Conservation (phyloP, 2,888 invertebrate genomes). For the Dexiosoma caninum region DNA sequence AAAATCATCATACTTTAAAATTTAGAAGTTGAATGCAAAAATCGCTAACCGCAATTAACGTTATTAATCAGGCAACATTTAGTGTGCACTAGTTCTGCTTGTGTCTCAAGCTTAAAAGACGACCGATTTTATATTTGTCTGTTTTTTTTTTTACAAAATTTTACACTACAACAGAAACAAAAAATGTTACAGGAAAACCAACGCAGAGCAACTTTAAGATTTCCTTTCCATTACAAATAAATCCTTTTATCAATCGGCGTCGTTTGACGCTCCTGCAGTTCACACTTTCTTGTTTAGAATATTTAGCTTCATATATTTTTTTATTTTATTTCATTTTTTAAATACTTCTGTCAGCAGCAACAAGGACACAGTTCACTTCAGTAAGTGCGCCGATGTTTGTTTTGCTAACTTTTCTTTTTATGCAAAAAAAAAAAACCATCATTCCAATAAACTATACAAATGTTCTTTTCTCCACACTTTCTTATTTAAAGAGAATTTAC, state of each 20-base stretch:
- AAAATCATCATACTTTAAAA: too few relatives aligned
- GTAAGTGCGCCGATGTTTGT: constrained; percentile 2
- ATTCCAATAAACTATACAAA: too few relatives aligned
- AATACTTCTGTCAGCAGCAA: constrained; percentile 9
- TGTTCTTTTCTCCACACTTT: not conserved
- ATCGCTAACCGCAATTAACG: too few relatives aligned
- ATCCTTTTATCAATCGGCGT: constrained; percentile 44
- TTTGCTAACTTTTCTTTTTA: constrained; percentile 17
- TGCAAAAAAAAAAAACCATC: too few relatives aligned
- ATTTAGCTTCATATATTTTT: not conserved
- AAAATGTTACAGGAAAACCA: not conserved
- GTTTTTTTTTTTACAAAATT: not conserved
- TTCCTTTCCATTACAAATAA: constrained; percentile 34
- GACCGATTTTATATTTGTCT: not conserved
- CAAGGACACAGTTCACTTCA: constrained; percentile 16
- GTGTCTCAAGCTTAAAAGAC: not conserved
- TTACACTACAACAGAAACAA: constrained; percentile 33
- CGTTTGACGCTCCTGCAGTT: constrained; percentile 6
- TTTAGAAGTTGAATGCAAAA: too few relatives aligned
- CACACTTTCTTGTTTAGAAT: not conserved
- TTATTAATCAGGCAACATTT: constrained; percentile 5
- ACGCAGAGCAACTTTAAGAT: constrained; percentile 21
- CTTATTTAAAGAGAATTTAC: not conserved
- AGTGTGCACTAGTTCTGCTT: not conserved
- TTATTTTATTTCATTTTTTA: not conserved